phyloP scores from a whole-genome alignment of 2,797 vertebrate species.

The Miichthys miiuy region DNA sequence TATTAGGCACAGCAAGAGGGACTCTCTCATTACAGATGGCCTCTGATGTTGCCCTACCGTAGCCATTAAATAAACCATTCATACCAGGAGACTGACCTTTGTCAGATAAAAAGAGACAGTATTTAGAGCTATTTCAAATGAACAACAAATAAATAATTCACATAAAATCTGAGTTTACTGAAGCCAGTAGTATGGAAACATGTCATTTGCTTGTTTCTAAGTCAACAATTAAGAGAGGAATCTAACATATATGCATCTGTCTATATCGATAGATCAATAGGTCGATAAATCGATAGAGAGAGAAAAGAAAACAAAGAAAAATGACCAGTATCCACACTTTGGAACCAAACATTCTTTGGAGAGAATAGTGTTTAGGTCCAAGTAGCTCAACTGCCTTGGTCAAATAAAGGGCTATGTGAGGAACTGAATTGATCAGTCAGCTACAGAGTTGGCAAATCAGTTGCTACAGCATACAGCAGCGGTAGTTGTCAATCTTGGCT shows the following conservation, averaged over 20 bases:
- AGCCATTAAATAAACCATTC: slow-evolving; percentile 43
- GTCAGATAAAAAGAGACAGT: slow-evolving; percentile 15
- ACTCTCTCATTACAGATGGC: slow-evolving; percentile 19
- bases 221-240: not conserved
- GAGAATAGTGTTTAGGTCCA: slow-evolving; percentile 10
- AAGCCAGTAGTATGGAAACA: slow-evolving; percentile 1
- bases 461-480: slow-evolving; percentile 39
- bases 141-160: slow-evolving; percentile 19
- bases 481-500: slow-evolving; percentile 50
- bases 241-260: too few relatives aligned
- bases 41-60: slow-evolving; percentile 4
- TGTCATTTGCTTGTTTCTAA: not conserved
- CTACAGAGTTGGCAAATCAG: slow-evolving; percentile 44
- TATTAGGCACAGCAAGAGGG: slow-evolving; percentile 35
- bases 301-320: not conserved
- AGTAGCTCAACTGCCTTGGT: slow-evolving; percentile 13
- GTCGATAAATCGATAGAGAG: too few relatives aligned
- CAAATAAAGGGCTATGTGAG: slow-evolving; percentile 16
- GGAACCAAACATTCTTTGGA: not conserved
- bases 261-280: too few relatives aligned
- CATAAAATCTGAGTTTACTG: not conserved
- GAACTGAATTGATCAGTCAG: slow-evolving; percentile 47
- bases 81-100: slow-evolving; percentile 28
- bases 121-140: slow-evolving; percentile 16
- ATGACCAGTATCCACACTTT: not conserved